phyloP scores from a whole-genome alignment of 2,888 invertebrate genomes.

The Caenorhabditis sinica region DNA sequence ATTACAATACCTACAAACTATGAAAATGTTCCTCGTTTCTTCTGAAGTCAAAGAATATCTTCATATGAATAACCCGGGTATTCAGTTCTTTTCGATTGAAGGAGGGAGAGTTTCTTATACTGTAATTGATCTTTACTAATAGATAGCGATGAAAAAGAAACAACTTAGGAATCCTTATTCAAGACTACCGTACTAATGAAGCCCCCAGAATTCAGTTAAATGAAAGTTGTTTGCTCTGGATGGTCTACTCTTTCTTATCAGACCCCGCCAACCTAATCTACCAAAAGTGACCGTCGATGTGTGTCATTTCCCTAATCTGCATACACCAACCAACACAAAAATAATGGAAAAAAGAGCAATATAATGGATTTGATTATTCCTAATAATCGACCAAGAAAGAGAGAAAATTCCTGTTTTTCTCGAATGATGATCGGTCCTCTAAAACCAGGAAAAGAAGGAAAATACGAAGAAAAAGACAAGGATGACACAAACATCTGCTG shows the following conservation, averaged over 20 bases:
- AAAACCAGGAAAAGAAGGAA: background rate
- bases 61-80: too few relatives aligned
- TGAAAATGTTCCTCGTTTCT: background rate
- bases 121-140: too few relatives aligned
- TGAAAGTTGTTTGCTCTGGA: too few relatives aligned
- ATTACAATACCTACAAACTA: slow-evolving; percentile 4
- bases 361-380: slow-evolving; percentile 17
- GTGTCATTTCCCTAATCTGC: background rate
- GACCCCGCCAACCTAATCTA: too few relatives aligned
- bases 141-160: too few relatives aligned
- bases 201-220: too few relatives aligned
- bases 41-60: background rate
- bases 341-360: background rate
- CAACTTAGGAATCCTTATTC: too few relatives aligned
- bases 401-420: background rate
- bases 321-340: background rate
- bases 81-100: too few relatives aligned
- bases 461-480: slow-evolving; percentile 3
- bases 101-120: too few relatives aligned
- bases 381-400: slow-evolving; percentile 7
- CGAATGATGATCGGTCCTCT: slow-evolving; percentile 29
- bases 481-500: slow-evolving; percentile 48
- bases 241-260: background rate
- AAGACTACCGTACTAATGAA: too few relatives aligned
- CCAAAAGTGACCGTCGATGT: background rate